phyloP scores from a whole-genome alignment of 23 tunicate species.

The Trididemnum clinides region DNA sequence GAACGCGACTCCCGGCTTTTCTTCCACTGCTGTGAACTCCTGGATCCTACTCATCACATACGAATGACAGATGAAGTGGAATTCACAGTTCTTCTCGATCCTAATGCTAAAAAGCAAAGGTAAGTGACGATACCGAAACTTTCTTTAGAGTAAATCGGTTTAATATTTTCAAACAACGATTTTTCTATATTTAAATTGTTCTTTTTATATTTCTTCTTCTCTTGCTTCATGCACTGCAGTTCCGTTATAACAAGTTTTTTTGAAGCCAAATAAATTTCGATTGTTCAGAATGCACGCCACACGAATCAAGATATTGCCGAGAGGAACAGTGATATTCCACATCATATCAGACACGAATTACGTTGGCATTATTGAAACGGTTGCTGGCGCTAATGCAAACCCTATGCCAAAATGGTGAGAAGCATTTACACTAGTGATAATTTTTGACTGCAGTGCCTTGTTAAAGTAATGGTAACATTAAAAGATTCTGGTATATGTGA shows the following conservation, averaged over 20 bases:
- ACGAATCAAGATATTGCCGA: conserved; percentile 84
- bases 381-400: conserved; percentile 60
- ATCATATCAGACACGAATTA: conserved; percentile 60
- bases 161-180: no score
- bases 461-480: no score
- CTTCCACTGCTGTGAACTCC: conserved; percentile 98
- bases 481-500: no score
- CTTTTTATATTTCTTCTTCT: not conserved
- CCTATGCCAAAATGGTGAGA: conserved; percentile 37
- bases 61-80: conserved; percentile 99
- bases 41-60: conserved; percentile 89
- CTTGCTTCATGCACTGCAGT: no score
- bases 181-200: no score
- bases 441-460: no score
- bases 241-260: no score
- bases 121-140: not conserved
- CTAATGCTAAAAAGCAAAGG: conserved; percentile 96
- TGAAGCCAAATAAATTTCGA: not conserved
- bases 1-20: conserved; percentile 94
- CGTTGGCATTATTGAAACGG: conserved; percentile 61
- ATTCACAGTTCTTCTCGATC: conserved; percentile 95
- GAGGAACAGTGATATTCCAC: conserved; percentile 97
- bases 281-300: conserved; percentile 91
- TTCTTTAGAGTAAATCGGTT: not conserved
- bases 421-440: not conserved